Conservation (phyloP, 2,113 vertebrate genomes). For the Chascanopsetta lugubris region DNA sequence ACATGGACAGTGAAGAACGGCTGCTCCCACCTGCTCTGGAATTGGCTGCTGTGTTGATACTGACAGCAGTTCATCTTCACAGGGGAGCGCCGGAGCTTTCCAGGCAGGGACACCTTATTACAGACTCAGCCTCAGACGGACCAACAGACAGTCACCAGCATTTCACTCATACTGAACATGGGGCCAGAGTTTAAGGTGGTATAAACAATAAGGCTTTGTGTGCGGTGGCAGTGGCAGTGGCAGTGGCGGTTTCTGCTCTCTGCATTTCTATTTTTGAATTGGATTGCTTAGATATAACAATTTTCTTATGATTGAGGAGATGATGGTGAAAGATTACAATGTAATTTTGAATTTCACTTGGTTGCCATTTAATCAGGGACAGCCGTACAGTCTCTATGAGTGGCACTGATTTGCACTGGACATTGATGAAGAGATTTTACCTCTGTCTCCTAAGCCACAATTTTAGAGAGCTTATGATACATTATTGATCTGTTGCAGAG, state of each 20-base stretch:
- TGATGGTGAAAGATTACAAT: too few species aligned
- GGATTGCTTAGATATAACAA: too few species aligned
- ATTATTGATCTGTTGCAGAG: conserved; percentile 42
- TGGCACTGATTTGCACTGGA: conserved; percentile 29
- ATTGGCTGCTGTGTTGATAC: conserved; percentile 10
- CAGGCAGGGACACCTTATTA: conserved; percentile 57
- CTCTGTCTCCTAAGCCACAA: neutral
- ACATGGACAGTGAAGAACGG: conserved; percentile 4
- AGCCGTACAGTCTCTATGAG: too few species aligned
- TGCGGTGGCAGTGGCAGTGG: too few species aligned
- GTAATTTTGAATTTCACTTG: too few species aligned
- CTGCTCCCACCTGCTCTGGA: conserved; percentile 22
- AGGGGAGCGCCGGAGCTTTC: conserved; percentile 41
- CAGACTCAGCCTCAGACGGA: conserved; percentile 41
- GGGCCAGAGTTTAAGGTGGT: conserved; percentile 1
- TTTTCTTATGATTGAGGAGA: too few species aligned
- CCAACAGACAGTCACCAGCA: conserved; percentile 11
- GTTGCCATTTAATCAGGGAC: too few species aligned
- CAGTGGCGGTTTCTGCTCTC: too few species aligned
- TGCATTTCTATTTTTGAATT: too few species aligned
- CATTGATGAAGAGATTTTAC: conserved; percentile 14
- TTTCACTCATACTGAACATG: neutral
- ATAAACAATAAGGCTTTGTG: conserved; percentile 12
- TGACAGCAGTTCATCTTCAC: conserved; percentile 46
- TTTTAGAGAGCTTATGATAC: conserved; percentile 16